Evolutionary conservation across 2,888 invertebrate species (phyloP).

Genomic region (Drosophila cognata): DNA sequence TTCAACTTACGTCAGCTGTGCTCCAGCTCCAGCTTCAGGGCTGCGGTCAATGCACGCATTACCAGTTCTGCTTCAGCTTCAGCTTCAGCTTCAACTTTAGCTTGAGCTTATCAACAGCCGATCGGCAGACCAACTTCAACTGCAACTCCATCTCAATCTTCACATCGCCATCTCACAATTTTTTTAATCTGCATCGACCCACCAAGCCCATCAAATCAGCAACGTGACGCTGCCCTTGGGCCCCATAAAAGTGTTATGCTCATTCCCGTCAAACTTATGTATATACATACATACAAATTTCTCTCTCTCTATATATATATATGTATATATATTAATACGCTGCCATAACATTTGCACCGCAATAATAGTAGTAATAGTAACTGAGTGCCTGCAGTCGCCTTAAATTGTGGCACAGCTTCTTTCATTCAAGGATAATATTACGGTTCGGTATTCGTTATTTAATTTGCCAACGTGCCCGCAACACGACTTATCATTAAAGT

Average conservation of each 20-base stretch:
- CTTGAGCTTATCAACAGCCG: conserved; percentile 63
- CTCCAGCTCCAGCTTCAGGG: conserved; percentile 53
- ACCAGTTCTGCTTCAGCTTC: conserved; percentile 62
- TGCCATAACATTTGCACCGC: conserved; percentile 81
- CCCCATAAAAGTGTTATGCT: conserved; percentile 61
- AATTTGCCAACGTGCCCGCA: conserved; percentile 71
- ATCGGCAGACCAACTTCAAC: conserved; percentile 50
- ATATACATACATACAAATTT: background rate
- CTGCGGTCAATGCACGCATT: conserved; percentile 79
- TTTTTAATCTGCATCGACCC: conserved; percentile 33
- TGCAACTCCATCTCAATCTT: conserved; percentile 34
- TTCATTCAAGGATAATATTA: conserved; percentile 79
- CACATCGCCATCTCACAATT: conserved; percentile 10
- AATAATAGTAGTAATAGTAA: conserved; percentile 74
- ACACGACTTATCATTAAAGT: conserved; percentile 64
- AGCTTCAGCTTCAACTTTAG: conserved; percentile 21
- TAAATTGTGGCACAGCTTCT: conserved; percentile 19
- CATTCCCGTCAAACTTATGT: conserved; percentile 29
- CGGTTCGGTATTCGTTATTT: conserved; percentile 76
- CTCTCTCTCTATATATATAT: background rate
- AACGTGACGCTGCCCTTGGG: conserved; percentile 79
- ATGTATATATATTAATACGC: conserved; percentile 53
- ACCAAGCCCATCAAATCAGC: conserved; percentile 75
- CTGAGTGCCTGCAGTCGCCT: conserved; percentile 38
- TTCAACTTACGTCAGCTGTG: conserved; percentile 71